Base-by-base conservation (phyloP, 1,140 invertebrate species). In the Sesamia nonagrioides region DNA sequence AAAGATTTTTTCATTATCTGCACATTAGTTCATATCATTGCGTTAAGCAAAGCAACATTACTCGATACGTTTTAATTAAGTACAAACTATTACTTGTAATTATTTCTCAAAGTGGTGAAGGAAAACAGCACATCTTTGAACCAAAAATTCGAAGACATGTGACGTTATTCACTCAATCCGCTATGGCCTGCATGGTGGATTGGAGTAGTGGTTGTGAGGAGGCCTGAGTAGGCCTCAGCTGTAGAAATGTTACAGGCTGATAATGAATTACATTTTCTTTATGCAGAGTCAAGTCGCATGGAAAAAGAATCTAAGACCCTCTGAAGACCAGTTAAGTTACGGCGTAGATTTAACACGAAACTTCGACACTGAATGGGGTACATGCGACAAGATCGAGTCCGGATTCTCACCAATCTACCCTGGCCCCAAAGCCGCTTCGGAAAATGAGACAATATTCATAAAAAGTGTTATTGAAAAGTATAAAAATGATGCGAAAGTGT, bases 301-400 rank as follows among this genome's bases (percentile, higher is more conserved):
- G 92, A 83, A 77, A 21, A 94, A 94, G 68, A 94, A 92, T 56
- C 68, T 80, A 8, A 83, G 79, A 42, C 78, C 74, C 40, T 63
- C 66, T 17, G 77, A 82, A 6, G 82, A 86, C n/a, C 48, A 72
- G 13, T 33, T 82, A 1, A 80, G 81, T 15, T 74, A 80, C 6
- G 93, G 93, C 0, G 91, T 94, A 1, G 93, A 93, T 52, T 84
- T 93, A 13, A 87, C 84, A 33, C 84, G 87, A 56, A 94, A 94
- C 71, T 94, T 94, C 35, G 89, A 92, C 0, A 80, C 77, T 0
- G 82, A 90, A 1, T 94, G 89, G 87, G 77, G 71, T 11, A 50
- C 74, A 6, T 93, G 92, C 45, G 71, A 80, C 1, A 69, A 42
- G 17, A 60, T 80, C 6, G 74, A 81, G 0, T 90, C 84, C 61